Conservation (phyloP, 2,888 invertebrate genomes). For the Macaria liturata region DNA sequence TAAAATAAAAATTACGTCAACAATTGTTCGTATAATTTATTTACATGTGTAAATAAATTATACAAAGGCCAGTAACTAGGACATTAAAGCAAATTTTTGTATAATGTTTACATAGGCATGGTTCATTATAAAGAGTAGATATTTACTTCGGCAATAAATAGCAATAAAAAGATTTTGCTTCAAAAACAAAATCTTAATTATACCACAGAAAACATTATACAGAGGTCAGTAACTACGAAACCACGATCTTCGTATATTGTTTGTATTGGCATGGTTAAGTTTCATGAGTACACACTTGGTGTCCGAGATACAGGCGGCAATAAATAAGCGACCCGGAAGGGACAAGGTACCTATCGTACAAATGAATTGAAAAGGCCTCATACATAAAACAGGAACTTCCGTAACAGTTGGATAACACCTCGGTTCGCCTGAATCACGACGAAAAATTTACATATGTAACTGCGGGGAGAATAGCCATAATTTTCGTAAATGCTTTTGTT, state of each 20-base stretch:
- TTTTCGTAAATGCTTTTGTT: constrained; percentile 17
- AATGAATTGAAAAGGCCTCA: constrained; percentile 81
- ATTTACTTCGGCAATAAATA: no score
- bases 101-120: no score
- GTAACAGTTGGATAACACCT: constrained; percentile 61
- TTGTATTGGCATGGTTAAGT: constrained; percentile 45
- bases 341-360: constrained; percentile 77
- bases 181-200: no score
- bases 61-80: no score
- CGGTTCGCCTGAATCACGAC: constrained; percentile 58
- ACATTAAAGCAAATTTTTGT: no score
- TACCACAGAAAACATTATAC: no score
- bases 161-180: no score
- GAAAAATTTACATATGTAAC: constrained; percentile 56
- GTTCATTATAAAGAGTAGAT: no score
- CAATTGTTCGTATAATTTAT: no score
- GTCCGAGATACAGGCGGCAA: constrained; percentile 71
- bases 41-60: no score
- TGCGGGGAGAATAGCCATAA: constrained; percentile 14
- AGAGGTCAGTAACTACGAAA: no score
- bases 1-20: no score
- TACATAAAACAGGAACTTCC: constrained; percentile 74
- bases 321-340: constrained; percentile 80
- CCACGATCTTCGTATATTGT: constrained; percentile 36
- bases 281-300: constrained; percentile 64